Evolutionary conservation across 2,797 vertebrate genomes (phyloP).

Genomic region (Allobates femoralis): DNA sequence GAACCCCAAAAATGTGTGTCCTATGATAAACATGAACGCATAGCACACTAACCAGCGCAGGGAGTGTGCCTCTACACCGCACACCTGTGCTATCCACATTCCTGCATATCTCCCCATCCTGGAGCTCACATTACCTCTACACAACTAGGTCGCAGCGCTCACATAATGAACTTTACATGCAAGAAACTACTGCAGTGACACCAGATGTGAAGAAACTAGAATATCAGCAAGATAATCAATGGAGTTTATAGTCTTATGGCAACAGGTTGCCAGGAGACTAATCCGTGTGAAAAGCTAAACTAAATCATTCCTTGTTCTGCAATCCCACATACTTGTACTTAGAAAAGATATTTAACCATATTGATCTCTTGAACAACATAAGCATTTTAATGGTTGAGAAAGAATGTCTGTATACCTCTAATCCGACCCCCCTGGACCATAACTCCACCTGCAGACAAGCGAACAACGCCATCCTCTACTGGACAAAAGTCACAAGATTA

Average conservation of each 20-base stretch:
- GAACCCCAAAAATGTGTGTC: not conserved
- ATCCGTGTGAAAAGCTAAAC: not conserved
- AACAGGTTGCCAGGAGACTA: slow-evolving; percentile 5
- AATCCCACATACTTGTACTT: not conserved
- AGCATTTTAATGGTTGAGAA: not conserved
- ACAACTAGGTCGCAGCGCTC: not conserved
- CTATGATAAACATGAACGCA: not conserved
- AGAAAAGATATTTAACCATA: no score
- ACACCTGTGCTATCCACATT: not conserved
- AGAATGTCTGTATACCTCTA: not conserved
- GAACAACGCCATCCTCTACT: not conserved
- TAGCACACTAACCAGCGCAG: not conserved
- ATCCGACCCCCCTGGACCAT: not conserved
- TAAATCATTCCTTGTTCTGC: not conserved
- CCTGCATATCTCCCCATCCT: not conserved
- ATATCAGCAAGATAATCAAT: not conserved
- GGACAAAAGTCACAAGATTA: no score
- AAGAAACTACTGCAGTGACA: not conserved
- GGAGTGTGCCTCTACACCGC: not conserved
- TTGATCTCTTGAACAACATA: not conserved
- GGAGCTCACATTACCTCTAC: not conserved
- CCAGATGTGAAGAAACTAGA: not conserved
- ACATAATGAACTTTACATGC: not conserved
- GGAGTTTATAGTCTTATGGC: not conserved
- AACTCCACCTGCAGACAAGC: not conserved